Base-by-base conservation (phyloP, 2,888 invertebrate species). In the Hipparchia semele region DNA sequence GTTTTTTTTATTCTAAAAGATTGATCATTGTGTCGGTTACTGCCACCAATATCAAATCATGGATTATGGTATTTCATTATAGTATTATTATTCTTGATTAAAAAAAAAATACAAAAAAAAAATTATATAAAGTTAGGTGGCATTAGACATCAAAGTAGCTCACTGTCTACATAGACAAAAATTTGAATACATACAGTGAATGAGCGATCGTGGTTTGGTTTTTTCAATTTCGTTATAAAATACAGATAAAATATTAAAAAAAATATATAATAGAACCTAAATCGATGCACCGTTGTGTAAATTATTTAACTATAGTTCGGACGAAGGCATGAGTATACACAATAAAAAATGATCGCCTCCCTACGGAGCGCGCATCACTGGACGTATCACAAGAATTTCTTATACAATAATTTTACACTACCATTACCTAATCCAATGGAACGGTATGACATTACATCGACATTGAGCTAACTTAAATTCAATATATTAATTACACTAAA, bases 381-480 rank as follows among this genome's bases (percentile, higher is more conserved):
- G 94, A 93, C 92, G 87, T 94, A 94, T 94, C 94, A 94, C 94
- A 94, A 90, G 85, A 85, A 84, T 86, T 85, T 82, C 90, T 91
- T 92, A 91, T 12, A 85, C 81, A 86, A 82, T 87, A 89, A 89
- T 82, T 83, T 86, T 87, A 89, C 85, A 84, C 90, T 92, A 92
- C 88, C 88, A 89, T 85, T 89, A 90, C 90, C 90, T 92, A 89
- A 90, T 87, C 87, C 89, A 91, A 92, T 92, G 92, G 93, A 93
- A 92, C 94, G 92, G 92, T 90, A 89, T 86, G 79, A 87, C 88
- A 89, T 90, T 87, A 90, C 89, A 91, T 87, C 82, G 86, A 92
- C 87, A 92, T 94, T 94, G 94, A 94, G 94, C 94, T 94, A 92
- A 88, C 92, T 94, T 93, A 93, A 87, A 87, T 85, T 87, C 87